Evolutionary conservation across 2,888 invertebrate genomes (phyloP).

Genomic region (Tetanocera ferruginea): DNA sequence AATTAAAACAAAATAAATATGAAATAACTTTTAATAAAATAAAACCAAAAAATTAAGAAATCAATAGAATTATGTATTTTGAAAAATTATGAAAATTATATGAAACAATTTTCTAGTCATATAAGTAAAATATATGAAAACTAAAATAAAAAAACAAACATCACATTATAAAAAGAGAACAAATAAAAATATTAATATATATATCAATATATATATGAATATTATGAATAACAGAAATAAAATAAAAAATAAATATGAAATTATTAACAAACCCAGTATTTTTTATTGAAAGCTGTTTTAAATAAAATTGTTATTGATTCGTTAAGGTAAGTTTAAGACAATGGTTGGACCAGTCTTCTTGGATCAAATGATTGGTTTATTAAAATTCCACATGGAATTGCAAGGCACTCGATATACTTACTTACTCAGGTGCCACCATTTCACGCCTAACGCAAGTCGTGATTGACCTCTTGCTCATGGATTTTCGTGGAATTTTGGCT

Average conservation of each 20-base stretch:
- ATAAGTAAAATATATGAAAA: constrained; percentile 34
- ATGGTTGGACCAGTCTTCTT: too few species aligned
- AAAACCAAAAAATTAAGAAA: not conserved
- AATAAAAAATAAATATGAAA: constrained; percentile 36
- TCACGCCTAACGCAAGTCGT: too few species aligned
- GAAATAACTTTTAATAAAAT: constrained; percentile 19
- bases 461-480: too few species aligned
- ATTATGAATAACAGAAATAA: constrained; percentile 32
- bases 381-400: too few species aligned
- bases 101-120: constrained; percentile 41
- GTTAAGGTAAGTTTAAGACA: not conserved
- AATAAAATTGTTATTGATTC: not conserved
- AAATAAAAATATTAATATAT: constrained; percentile 18
- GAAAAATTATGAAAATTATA: constrained; percentile 34
- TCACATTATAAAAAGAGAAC: constrained; percentile 19
- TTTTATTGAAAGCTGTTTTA: not conserved
- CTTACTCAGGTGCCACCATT: too few species aligned
- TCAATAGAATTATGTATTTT: constrained; percentile 38
- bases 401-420: too few species aligned
- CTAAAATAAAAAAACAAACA: constrained; percentile 32
- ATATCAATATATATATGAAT: constrained; percentile 25
- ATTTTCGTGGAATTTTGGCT: too few species aligned
- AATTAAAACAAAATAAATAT: constrained; percentile 10
- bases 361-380: too few species aligned
- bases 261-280: constrained; percentile 25